phyloP scores from a whole-genome alignment of 2,113 vertebrate species.

The Sprattus sprattus region DNA sequence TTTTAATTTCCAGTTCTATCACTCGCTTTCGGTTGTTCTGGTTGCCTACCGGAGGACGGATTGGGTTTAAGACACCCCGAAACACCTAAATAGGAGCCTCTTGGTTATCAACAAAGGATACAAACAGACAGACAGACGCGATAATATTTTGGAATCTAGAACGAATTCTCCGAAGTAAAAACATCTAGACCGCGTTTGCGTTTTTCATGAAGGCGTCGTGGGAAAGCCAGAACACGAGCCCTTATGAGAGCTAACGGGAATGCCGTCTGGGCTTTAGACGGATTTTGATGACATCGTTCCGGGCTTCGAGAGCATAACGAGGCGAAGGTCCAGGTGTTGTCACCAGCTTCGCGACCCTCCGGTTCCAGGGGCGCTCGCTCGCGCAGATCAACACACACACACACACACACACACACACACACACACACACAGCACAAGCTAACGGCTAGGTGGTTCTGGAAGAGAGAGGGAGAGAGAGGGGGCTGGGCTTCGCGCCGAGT shows the following conservation, averaged over 20 bases:
- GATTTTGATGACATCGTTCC: slow-evolving; percentile 8
- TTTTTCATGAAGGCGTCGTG: slow-evolving; percentile 32
- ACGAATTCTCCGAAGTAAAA: slow-evolving; percentile 47
- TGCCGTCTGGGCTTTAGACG: background rate
- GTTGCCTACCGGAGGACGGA: slow-evolving; percentile 40
- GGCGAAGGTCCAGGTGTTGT: slow-evolving; percentile 52
- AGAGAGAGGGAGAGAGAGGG: background rate
- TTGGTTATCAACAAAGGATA: background rate
- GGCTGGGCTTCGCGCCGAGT: background rate
- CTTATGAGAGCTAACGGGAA: background rate
- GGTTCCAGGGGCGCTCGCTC: background rate
- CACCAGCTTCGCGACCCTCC: slow-evolving; percentile 50
- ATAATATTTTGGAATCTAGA: slow-evolving; percentile 32
- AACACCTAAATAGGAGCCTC: background rate
- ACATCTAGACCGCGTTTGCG: slow-evolving; percentile 44
- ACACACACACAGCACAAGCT: background rate
- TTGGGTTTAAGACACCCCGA: slow-evolving; percentile 16
- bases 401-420: background rate
- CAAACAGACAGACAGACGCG: background rate
- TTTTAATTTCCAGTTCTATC: slow-evolving; percentile 41
- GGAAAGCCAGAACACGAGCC: slow-evolving; percentile 41
- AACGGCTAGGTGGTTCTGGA: background rate
- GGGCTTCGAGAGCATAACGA: background rate
- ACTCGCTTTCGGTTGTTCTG: slow-evolving; percentile 25
- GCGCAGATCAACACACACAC: background rate